phyloP scores from a whole-genome alignment of 2,888 invertebrate species.

The Microctonus hyperodae region DNA sequence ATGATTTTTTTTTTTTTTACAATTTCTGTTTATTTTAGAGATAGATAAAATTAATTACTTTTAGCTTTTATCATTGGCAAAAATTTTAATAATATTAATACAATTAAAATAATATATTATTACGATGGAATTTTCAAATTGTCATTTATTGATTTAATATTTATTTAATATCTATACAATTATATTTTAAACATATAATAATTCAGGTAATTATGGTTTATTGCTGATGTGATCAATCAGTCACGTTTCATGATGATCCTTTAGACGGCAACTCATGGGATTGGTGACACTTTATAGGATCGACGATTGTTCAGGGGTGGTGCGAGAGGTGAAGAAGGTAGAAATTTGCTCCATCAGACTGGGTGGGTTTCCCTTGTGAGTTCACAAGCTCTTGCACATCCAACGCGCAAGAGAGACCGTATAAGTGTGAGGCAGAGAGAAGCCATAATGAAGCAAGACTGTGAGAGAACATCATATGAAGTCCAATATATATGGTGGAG shows the following conservation, averaged over 20 bases:
- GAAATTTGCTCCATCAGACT: constrained; percentile 17
- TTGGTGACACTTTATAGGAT: constrained; percentile 15
- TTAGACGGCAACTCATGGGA: constrained; percentile 5
- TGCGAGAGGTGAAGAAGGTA: neutral
- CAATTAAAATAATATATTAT: too few species aligned
- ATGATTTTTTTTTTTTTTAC: too few species aligned
- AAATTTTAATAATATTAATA: too few species aligned
- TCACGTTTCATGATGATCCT: neutral
- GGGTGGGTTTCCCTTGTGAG: constrained; percentile 15
- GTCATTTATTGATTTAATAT: too few species aligned
- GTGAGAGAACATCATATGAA: constrained; percentile 3
- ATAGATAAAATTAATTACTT: too few species aligned
- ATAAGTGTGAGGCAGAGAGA: neutral
- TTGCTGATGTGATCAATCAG: constrained; percentile 20
- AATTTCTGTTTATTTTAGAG: too few species aligned
- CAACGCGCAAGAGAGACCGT: neutral
- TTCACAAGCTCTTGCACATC: constrained; percentile 15
- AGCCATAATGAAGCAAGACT: neutral
- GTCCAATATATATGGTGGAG: constrained; percentile 3
- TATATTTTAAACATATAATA: too few species aligned
- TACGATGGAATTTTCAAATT: too few species aligned
- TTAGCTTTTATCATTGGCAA: too few species aligned
- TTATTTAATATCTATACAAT: too few species aligned
- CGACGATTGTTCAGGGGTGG: neutral
- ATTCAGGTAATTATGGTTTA: too few species aligned